Base-by-base conservation (phyloP, 2,113 vertebrate genomes). In the Malaclemys terrapin region DNA sequence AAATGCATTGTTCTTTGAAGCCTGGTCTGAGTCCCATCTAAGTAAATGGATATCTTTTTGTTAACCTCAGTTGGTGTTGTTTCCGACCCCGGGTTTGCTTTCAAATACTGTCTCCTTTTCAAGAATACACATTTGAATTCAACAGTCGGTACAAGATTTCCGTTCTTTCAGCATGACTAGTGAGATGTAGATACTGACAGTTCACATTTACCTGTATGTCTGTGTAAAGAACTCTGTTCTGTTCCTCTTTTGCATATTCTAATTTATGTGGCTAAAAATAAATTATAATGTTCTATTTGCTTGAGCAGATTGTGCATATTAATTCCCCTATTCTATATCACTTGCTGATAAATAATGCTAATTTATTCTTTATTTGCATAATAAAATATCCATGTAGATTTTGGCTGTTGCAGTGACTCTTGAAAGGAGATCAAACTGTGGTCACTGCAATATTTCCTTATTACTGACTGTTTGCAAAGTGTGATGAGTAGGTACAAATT, bases 191-290 rank as follows among this genome's bases (percentile, higher is more conserved):
- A 96, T 94, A 62, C 93, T 93, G 91, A 19, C 83, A 94, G 62
- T 62, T 89, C 84, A 25, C 7, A 17, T 59, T 54, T 93, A 87
- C 84, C 81, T 89, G 80, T 16, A 47, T 65, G 57, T 75, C 56
- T 87, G 56, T 81, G 78, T 80, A 82, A 84, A 59, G 52, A 49
- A 57, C 59, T 52, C 42, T 29, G 47, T 72, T 69, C 31, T 72
- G 54, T 89, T 93, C 82, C 81, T n/a, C 88, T 96, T 94, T 90
- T 93, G 49, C 84, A 94, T 95, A 94, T 95, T 95, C 47, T 97
- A 95, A 96, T 96, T 95, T 89, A 96, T 93, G 88, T 89, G 82
- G 53, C 92, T 91, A 90, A 80, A 94, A 97, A 91, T 95, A 97
- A 97, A 93, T 88, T 45, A 19, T 82, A 38, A 16, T 31, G 6